A percentile compares a stretch with the other conserved stretches of the same genome.
These are phyloP conservation scores for Tokudaia tokunoshimensis DNA, from an alignment of 2,797 vertebrate genomes.

Conservation along the genomic window DNA sequence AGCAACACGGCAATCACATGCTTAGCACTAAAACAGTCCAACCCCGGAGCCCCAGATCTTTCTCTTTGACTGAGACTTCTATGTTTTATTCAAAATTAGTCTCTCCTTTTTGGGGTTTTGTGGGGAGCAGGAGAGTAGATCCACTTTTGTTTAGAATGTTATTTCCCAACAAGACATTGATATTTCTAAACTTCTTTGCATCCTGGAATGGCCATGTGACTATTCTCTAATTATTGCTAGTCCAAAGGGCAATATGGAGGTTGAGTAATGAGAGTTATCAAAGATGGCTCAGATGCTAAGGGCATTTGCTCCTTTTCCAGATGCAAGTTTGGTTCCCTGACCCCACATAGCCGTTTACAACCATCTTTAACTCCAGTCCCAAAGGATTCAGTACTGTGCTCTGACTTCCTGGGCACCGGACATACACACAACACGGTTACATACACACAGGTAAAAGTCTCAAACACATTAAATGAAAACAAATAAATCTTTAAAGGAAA, in stretches of 20 bases:
- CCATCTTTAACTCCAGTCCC: background rate
- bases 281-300: background rate
- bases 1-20: background rate
- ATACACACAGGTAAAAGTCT: background rate
- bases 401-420: background rate
- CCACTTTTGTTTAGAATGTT: background rate
- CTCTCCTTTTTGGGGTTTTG: background rate
- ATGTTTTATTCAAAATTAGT: background rate
- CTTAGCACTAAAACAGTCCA: background rate
- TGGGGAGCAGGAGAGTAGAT: background rate
- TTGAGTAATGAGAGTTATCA: background rate
- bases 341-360: background rate
- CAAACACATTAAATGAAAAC: background rate
- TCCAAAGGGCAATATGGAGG: background rate
- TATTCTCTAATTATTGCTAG: background rate
- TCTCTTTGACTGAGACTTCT: background rate
- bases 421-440: background rate
- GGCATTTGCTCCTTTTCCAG: background rate
- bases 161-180: background rate
- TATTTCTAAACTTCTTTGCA: background rate
- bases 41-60: background rate
- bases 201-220: background rate
- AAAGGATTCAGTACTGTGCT: background rate
- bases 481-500: background rate
- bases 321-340: background rate